phyloP scores from a whole-genome alignment of 2,113 vertebrate genomes.

The Bungarus multicinctus region DNA sequence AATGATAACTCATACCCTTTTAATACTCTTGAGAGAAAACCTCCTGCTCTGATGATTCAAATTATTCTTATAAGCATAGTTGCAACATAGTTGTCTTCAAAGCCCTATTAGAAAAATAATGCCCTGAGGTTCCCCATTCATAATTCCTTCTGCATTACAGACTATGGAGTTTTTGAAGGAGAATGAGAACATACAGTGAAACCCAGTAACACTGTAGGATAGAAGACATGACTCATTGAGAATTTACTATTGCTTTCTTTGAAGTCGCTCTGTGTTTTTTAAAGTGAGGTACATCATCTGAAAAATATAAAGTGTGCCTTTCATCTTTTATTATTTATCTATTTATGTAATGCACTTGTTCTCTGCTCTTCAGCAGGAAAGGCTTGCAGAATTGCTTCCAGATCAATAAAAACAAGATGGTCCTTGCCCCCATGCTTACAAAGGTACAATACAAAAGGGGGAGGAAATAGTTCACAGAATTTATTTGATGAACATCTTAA shows the following conservation, averaged over 20 bases:
- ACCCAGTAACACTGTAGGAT: neutral
- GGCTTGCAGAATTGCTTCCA: neutral
- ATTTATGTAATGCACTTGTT: neutral
- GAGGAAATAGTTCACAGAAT: neutral
- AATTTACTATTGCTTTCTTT: neutral
- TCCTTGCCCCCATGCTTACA: neutral
- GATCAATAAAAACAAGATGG: neutral
- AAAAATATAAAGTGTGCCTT: neutral
- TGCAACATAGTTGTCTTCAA: neutral
- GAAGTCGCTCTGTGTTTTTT: neutral
- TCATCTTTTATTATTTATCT: neutral
- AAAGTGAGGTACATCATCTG: neutral
- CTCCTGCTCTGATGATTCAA: neutral
- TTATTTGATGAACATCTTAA: neutral
- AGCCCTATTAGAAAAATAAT: neutral
- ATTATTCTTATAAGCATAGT: neutral
- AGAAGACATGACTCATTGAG: conserved; percentile 15
- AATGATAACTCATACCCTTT: neutral
- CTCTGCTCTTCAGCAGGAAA: neutral
- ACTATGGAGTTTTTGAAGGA: neutral
- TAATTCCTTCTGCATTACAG: neutral
- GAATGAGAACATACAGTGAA: conserved; percentile 2
- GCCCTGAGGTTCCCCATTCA: neutral
- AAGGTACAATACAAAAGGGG: neutral
- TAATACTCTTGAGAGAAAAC: neutral